A percentile compares a stretch with the other conserved stretches of the same genome.
phyloP scores from a whole-genome alignment of 2,797 vertebrate genomes.

The Cuniculus paca region DNA sequence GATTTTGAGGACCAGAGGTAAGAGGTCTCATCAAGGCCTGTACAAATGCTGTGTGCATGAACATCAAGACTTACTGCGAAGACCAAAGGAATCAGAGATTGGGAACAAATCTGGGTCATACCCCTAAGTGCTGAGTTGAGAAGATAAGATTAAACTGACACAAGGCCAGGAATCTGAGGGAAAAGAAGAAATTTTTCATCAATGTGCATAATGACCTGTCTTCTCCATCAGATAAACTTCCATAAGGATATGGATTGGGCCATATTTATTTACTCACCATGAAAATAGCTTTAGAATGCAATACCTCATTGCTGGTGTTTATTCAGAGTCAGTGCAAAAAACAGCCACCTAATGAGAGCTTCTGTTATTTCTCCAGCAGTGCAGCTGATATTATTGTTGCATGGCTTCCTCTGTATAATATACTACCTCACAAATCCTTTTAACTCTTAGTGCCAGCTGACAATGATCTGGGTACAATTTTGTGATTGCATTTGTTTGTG shows the following conservation, averaged over 20 bases:
- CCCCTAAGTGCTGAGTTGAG: not conserved
- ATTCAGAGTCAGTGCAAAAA: not conserved
- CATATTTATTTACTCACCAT: not conserved
- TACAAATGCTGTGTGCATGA: not conserved
- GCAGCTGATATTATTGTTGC: not conserved
- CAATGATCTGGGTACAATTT: not conserved
- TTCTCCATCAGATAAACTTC: not conserved
- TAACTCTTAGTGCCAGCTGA: conserved; percentile 10
- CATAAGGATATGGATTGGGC: not conserved
- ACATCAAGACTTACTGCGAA: not conserved
- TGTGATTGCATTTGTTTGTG: not conserved
- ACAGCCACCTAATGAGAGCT: not conserved
- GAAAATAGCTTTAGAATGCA: not conserved
- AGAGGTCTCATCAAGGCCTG: not conserved
- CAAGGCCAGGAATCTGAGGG: not conserved
- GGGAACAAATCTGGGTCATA: not conserved
- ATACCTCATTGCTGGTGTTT: not conserved
- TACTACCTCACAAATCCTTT: not conserved
- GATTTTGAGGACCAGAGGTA: not conserved
- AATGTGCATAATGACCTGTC: not conserved
- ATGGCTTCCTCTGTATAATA: not conserved
- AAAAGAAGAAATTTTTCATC: not conserved
- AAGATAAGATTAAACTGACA: not conserved
- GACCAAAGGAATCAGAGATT: not conserved
- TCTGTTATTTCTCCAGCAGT: not conserved